Evolutionary conservation across 2,113 vertebrate genomes (phyloP).

Genomic region (Oriolus oriolus): DNA sequence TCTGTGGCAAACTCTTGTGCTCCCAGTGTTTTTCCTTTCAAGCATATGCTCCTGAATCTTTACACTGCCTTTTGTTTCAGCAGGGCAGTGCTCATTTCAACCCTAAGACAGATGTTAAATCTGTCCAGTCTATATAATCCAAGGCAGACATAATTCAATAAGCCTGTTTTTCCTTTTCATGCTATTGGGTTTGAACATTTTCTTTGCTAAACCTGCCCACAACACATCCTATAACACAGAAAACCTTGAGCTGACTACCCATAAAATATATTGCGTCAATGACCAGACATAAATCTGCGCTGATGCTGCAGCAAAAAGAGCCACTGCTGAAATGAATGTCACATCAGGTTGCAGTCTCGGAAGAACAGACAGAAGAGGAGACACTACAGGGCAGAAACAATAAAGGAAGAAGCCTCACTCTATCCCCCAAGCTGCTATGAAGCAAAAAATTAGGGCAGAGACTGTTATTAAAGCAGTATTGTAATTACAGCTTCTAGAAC

Average conservation of each 20-base stretch:
- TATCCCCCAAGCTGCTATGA: background rate
- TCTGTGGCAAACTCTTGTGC: background rate
- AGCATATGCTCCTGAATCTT: background rate
- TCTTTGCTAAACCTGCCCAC: background rate
- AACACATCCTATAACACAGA: background rate
- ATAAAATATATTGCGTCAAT: background rate
- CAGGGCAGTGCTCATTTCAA: background rate
- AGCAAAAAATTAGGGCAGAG: background rate
- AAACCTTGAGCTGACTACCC: slow-evolving; percentile 32
- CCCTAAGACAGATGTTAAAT: background rate
- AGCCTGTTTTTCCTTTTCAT: background rate
- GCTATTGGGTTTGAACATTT: background rate
- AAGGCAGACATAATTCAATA: background rate
- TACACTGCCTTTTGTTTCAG: background rate
- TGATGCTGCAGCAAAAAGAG: background rate
- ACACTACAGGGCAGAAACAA: background rate
- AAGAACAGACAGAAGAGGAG: background rate
- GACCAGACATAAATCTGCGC: slow-evolving; percentile 4
- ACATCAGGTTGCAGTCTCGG: background rate
- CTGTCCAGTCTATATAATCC: background rate
- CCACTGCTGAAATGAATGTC: slow-evolving; percentile 1
- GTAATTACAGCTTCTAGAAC: slow-evolving; percentile 53
- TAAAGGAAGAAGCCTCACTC: background rate
- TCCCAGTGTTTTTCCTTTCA: background rate
- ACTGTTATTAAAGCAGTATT: slow-evolving; percentile 15